Conservation (phyloP, 2,113 vertebrate genomes). For the Leucoraja erinaceus region DNA sequence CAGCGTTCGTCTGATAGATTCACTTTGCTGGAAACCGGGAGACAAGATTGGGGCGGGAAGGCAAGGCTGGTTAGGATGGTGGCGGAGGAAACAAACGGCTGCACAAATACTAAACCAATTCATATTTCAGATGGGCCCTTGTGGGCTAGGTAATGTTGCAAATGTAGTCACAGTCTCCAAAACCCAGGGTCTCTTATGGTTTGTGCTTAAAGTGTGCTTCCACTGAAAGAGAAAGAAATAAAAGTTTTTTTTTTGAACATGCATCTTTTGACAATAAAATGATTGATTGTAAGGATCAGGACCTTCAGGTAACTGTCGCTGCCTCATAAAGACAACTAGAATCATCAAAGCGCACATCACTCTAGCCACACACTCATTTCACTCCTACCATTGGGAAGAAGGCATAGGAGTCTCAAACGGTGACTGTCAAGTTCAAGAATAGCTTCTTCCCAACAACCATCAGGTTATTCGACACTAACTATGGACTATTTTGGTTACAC, state of each 20-base stretch:
- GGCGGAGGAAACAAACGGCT: background rate
- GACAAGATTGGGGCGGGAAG: background rate
- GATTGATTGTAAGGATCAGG: too few species aligned
- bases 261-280: background rate
- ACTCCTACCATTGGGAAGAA: too few species aligned
- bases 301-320: too few species aligned
- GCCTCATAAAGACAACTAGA: too few species aligned
- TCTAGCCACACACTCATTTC: too few species aligned
- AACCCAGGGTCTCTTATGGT: conserved; percentile 62
- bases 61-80: background rate
- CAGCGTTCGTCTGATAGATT: background rate
- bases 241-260: background rate
- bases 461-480: too few species aligned
- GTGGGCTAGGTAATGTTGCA: background rate
- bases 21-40: background rate
- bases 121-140: background rate
- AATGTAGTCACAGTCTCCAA: background rate
- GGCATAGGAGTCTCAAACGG: too few species aligned
- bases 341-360: too few species aligned
- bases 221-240: conserved; percentile 61
- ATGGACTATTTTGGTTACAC: too few species aligned
- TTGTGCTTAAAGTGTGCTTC: conserved; percentile 98
- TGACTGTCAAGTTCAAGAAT: too few species aligned
- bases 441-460: too few species aligned
- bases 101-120: background rate